Evolutionary conservation across 2,113 vertebrate species (phyloP).

Genomic region (Alces alces): DNA sequence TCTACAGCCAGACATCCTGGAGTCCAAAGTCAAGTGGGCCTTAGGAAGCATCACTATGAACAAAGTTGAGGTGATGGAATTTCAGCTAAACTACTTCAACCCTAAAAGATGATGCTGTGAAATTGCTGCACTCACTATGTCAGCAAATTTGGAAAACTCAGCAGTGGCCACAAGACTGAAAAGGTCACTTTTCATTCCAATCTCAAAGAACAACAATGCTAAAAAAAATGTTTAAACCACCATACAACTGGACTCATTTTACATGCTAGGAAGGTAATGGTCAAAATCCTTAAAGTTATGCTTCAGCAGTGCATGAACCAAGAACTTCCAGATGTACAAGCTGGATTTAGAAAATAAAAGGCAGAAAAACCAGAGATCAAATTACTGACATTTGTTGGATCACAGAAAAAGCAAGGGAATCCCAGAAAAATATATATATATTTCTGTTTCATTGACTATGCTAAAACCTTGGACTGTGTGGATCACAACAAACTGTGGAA

Average conservation of each 20-base stretch:
- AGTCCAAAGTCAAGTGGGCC: neutral
- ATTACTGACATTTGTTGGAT: neutral
- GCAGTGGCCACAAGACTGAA: neutral
- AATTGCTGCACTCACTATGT: neutral
- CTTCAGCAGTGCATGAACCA: neutral
- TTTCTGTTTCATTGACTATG: neutral
- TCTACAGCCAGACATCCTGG: neutral
- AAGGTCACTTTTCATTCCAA: neutral
- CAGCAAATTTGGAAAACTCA: neutral
- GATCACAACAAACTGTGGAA: neutral
- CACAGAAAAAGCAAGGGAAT: neutral
- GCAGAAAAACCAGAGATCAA: neutral
- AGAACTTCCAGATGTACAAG: neutral
- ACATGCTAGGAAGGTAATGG: neutral
- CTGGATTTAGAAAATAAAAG: neutral
- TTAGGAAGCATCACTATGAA: neutral
- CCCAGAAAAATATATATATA: neutral
- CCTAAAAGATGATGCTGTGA: neutral
- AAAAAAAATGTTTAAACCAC: neutral
- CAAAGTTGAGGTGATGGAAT: neutral
- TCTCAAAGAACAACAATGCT: neutral
- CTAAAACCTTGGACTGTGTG: neutral
- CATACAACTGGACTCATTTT: neutral
- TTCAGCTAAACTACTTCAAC: neutral
- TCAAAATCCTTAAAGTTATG: neutral